Evolutionary conservation across 2,888 invertebrate species (phyloP).

Genomic region (Lasioglossum oenotherae): DNA sequence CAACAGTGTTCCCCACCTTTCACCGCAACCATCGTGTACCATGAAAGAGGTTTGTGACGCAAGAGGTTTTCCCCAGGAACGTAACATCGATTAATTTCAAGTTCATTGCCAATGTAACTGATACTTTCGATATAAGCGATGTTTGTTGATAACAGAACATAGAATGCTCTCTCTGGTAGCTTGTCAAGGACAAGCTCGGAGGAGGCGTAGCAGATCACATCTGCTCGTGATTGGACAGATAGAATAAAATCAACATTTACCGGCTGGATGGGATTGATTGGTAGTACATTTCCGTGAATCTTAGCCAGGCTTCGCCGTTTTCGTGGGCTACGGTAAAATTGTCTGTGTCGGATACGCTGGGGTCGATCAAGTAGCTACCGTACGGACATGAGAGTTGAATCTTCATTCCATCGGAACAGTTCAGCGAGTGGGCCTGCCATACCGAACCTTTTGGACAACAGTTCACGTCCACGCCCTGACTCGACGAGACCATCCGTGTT

Average conservation of each 20-base stretch:
- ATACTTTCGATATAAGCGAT: neutral
- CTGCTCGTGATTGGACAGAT: neutral
- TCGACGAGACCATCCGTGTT: conserved; percentile 24
- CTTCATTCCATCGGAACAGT: conserved; percentile 73
- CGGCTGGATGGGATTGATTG: conserved; percentile 48
- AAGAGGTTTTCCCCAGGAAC: neutral
- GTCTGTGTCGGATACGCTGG: conserved; percentile 36
- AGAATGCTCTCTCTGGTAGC: neutral
- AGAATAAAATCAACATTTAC: conserved; percentile 39
- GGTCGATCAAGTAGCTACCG: conserved; percentile 75
- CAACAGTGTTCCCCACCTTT: neutral
- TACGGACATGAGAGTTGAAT: conserved; percentile 67
- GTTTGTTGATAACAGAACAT: neutral
- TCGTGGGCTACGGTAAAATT: conserved; percentile 39
- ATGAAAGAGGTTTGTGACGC: neutral
- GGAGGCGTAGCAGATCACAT: neutral
- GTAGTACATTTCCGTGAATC: neutral
- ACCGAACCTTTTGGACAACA: conserved; percentile 64
- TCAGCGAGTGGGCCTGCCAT: conserved; percentile 35
- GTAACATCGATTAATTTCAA: neutral
- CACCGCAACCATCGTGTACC: neutral
- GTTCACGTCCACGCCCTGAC: conserved; percentile 28
- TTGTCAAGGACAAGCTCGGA: neutral
- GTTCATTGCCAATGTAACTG: neutral
- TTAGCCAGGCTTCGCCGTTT: conserved; percentile 39